A percentile compares a stretch with the other conserved stretches of the same genome.
Conservation (phyloP, 2,113 vertebrate genomes). For the Poeciliopsis prolifica region DNA sequence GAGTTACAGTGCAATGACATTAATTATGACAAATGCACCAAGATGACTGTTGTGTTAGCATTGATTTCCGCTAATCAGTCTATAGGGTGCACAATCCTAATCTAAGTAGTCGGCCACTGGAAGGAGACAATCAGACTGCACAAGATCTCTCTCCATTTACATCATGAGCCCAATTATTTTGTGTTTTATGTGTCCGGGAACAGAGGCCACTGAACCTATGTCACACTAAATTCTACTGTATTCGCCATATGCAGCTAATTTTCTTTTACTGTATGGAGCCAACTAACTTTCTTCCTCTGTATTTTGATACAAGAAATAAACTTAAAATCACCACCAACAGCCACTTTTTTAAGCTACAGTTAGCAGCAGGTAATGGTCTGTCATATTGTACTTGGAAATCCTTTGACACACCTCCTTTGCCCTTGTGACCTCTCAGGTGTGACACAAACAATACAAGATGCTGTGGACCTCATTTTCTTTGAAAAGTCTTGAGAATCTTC, state of each 20-base stretch:
- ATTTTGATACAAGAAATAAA: neutral
- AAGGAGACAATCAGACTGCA: constrained; percentile 50
- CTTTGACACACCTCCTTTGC: neutral
- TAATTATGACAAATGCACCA: constrained; percentile 44
- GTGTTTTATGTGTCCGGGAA: constrained; percentile 10
- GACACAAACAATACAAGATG: neutral
- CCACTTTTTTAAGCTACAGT: neutral
- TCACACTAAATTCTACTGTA: constrained; percentile 6
- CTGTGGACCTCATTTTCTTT: neutral
- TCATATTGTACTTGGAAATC: neutral
- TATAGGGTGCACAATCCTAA: constrained; percentile 23
- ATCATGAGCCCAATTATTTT: constrained; percentile 48
- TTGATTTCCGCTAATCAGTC: constrained; percentile 53
- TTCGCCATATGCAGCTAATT: constrained; percentile 10
- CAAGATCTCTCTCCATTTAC: constrained; percentile 36
- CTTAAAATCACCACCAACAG: neutral
- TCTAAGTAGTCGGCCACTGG: constrained; percentile 41
- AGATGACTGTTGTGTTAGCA: constrained; percentile 45
- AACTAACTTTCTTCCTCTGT: neutral
- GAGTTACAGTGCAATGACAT: constrained; percentile 27
- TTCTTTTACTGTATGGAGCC: too few relatives aligned
- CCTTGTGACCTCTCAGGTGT: neutral
- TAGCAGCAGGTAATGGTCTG: neutral
- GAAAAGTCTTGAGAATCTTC: neutral
- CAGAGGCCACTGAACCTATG: neutral